Conservation (phyloP, 2,888 invertebrate species). For the Microdon myrmicae region DNA sequence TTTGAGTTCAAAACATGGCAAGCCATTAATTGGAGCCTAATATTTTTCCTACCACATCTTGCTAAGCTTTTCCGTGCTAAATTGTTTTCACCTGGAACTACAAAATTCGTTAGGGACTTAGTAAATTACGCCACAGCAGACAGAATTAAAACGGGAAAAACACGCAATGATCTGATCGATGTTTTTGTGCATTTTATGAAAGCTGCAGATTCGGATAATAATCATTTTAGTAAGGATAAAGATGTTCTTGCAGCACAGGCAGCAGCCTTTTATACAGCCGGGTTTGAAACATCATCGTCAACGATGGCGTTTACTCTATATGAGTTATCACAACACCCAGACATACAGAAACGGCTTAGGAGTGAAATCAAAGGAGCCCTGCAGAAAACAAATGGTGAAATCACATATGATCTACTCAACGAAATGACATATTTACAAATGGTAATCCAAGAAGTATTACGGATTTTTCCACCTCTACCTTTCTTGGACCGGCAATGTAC, state of each 20-base stretch:
- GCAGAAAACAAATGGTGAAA: constrained; percentile 59
- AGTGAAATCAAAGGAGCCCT: constrained; percentile 65
- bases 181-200: constrained; percentile 66
- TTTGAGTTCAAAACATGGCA: constrained; percentile 55
- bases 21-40: constrained; percentile 57
- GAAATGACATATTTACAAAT: constrained; percentile 67
- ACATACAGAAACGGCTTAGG: constrained; percentile 65
- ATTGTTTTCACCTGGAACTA: constrained; percentile 58
- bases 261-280: constrained; percentile 63
- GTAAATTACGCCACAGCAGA: constrained; percentile 66
- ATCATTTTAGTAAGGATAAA: constrained; percentile 54
- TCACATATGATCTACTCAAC: constrained; percentile 66
- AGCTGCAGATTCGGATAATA: constrained; percentile 43
- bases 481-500: constrained; percentile 64
- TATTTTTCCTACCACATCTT: constrained; percentile 62
- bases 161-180: constrained; percentile 69
- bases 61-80: constrained; percentile 56
- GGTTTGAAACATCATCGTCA: constrained; percentile 65
- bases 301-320: constrained; percentile 66
- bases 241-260: constrained; percentile 64
- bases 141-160: constrained; percentile 62
- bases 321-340: constrained; percentile 65
- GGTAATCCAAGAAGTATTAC: constrained; percentile 64
- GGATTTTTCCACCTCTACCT: constrained; percentile 64
- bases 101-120: constrained; percentile 62